Conservation (phyloP, 2,797 vertebrate genomes). For the Lithobates sylvaticus region DNA sequence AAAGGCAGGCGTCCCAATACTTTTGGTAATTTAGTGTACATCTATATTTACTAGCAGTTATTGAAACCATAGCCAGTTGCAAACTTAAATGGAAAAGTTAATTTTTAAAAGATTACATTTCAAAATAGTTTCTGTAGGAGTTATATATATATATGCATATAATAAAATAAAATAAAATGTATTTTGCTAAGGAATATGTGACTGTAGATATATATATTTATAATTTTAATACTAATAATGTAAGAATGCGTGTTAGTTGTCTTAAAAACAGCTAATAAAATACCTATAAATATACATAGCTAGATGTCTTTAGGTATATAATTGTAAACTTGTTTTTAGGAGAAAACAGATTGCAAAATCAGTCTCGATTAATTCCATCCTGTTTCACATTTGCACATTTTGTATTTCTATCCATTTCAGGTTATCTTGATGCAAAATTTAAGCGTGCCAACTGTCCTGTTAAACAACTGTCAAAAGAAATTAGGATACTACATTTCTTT, state of each 20-base stretch:
- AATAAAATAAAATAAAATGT: too few relatives aligned
- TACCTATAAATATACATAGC: neutral
- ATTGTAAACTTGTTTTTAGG: neutral
- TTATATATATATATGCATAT: too few relatives aligned
- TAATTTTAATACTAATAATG: too few relatives aligned
- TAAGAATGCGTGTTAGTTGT: neutral
- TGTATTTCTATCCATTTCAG: constrained; percentile 66
- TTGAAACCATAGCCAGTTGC: too few relatives aligned
- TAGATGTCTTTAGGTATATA: neutral
- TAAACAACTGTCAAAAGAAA: constrained; percentile 70
- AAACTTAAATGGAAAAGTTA: too few relatives aligned
- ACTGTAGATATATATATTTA: too few relatives aligned
- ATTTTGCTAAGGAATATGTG: too few relatives aligned
- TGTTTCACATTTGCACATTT: constrained; percentile 68
- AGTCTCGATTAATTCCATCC: constrained; percentile 70
- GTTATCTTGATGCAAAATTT: constrained; percentile 73
- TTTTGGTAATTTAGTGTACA: too few relatives aligned
- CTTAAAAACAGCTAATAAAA: neutral
- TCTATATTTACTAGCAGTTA: too few relatives aligned
- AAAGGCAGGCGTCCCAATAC: too few relatives aligned
- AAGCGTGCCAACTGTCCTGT: constrained; percentile 72
- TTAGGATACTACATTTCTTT: constrained; percentile 63
- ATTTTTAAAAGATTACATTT: too few relatives aligned
- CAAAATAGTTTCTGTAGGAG: too few relatives aligned
- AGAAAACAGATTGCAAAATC: constrained; percentile 73